Evolutionary conservation across 2,888 invertebrate genomes (phyloP), one percentile per base, ranked within the genome.

Genomic region (Herminia tarsipennalis): DNA sequence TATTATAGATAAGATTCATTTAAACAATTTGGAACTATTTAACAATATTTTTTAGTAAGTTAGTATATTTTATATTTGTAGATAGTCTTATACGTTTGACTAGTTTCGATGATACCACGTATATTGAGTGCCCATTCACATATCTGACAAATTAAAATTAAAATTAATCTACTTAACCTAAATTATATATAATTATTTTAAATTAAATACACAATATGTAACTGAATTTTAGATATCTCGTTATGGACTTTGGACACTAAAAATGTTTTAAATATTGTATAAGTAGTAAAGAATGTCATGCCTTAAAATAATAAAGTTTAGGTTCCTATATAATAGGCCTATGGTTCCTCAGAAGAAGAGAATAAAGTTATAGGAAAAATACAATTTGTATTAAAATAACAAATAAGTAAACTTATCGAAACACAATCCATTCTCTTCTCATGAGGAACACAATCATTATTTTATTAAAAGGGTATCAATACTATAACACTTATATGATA

Each of bases 401-500:
- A 35, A 56, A 18, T 14, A 48, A 66, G 48, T 37, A 16, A 44
- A 46, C 27, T 24, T 36, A 50, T 41, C 27, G 52, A 29, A 46
- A 51, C 16, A 10, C 16, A 24, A 27, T 50, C 54, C 46, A 58
- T 70, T 75, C 71, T 80, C 75, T 73, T 76, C 75, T 59, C 37
- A 53, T 49, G 80, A 87, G 83, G 83, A 87, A 81, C 81, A 59
- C 63, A 56, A 70, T 54, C 41, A 68, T 77, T 78, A 81, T 35
- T 38, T 40, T 76, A 78, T 81, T 86, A 83, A 81, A 87, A 64
- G 81, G 79, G 83, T 88, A 87, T 87, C 78, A 85, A 86, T 81
- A 85, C 76, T 79, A 82, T 86, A 90, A 90, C 89, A 90, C 89
- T 90, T 90, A 88, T 70, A 77, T 65, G 73, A 81, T 88, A 89